Conservation (phyloP, 2,888 invertebrate genomes). For the Sialis lutaria region DNA sequence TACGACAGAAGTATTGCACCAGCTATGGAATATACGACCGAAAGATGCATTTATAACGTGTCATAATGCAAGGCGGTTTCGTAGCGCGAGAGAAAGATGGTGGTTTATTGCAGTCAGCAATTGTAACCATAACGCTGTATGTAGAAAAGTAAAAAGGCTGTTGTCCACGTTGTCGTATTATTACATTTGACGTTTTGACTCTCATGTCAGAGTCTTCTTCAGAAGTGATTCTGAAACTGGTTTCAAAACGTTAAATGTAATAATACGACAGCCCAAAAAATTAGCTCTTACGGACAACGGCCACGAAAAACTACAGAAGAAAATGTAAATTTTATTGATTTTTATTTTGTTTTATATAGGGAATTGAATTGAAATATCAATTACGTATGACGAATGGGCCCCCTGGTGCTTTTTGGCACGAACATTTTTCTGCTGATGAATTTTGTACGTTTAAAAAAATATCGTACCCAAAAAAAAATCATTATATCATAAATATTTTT, state of each 20-base stretch:
- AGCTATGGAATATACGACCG: no score
- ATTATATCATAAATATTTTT: slow-evolving; percentile 14
- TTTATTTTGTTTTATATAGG: slow-evolving; percentile 31
- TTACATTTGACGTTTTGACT: no score
- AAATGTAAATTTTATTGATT: slow-evolving; percentile 2
- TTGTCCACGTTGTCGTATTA: no score
- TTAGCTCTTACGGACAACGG: no score
- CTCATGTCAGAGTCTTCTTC: no score
- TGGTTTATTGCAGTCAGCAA: slow-evolving; percentile 84
- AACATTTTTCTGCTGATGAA: slow-evolving; percentile 89
- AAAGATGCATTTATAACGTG: slow-evolving; percentile 28
- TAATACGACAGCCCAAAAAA: no score
- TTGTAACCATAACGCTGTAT: slow-evolving; percentile 48
- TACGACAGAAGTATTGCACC: no score
- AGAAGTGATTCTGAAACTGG: no score
- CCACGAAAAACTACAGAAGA: background rate
- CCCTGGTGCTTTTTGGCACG: slow-evolving; percentile 63
- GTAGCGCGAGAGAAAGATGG: slow-evolving; percentile 75
- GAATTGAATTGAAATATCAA: slow-evolving; percentile 60
- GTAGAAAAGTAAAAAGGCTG: background rate
- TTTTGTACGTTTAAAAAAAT: slow-evolving; percentile 52
- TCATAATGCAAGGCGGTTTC: slow-evolving; percentile 51
- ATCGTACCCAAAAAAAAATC: no score
- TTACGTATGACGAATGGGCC: slow-evolving; percentile 80
- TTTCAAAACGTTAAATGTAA: no score